Evolutionary conservation across 2,797 vertebrate genomes (phyloP).

Genomic region (Sebastiscus albofasciatus): DNA sequence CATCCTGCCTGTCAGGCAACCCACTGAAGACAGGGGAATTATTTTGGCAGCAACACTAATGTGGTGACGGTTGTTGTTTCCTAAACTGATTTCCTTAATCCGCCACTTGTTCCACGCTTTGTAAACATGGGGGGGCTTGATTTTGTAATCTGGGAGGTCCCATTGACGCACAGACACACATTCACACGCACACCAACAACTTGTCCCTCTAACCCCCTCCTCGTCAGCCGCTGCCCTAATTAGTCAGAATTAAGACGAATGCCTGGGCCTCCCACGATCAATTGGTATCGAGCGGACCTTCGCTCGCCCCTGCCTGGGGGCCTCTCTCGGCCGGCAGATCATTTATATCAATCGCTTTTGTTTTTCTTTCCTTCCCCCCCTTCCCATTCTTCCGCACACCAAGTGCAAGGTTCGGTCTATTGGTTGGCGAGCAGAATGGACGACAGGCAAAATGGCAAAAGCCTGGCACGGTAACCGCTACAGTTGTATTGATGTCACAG

Average conservation of each 20-base stretch:
- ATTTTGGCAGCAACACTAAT: constrained; percentile 77
- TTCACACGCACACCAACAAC: constrained; percentile 36
- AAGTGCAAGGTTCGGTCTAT: constrained; percentile 47
- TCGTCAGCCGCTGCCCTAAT: constrained; percentile 81
- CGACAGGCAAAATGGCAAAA: constrained; percentile 30
- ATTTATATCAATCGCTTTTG: constrained; percentile 85
- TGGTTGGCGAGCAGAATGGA: constrained; percentile 37
- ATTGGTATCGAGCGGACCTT: constrained; percentile 84
- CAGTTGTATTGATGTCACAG: constrained; percentile 26
- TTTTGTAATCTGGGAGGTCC: constrained; percentile 74
- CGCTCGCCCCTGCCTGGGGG: constrained; percentile 73
- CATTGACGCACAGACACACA: constrained; percentile 53
- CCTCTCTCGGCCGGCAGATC: constrained; percentile 77
- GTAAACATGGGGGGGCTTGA: constrained; percentile 74
- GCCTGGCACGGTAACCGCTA: constrained; percentile 25
- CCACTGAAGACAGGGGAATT: constrained; percentile 68
- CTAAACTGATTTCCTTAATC: constrained; percentile 82
- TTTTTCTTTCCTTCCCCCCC: constrained; percentile 69
- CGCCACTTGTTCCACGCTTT: constrained; percentile 74
- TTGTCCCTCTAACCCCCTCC: constrained; percentile 69
- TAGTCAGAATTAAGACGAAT: constrained; percentile 89
- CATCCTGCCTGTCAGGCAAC: constrained; percentile 71
- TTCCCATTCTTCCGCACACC: constrained; percentile 52
- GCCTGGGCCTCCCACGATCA: constrained; percentile 83
- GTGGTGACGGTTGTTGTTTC: constrained; percentile 78